Evolutionary conservation across 2,888 invertebrate genomes (phyloP).

Genomic region (Andrena minutula): DNA sequence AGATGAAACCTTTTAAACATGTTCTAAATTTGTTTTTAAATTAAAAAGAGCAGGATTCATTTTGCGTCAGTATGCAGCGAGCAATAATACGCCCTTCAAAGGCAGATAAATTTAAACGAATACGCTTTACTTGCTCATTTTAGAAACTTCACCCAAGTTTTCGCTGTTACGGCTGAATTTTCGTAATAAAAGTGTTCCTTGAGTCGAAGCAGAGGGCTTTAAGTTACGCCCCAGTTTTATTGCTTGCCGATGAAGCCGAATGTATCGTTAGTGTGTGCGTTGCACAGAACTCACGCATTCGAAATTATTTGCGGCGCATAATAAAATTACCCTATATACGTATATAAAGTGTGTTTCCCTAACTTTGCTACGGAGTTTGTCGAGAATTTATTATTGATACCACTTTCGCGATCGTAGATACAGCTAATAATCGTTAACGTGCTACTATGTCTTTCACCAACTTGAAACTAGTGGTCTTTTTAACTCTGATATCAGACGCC

Average conservation of each 20-base stretch:
- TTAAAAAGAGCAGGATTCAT: background rate
- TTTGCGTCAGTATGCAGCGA: too few species aligned
- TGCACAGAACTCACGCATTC: conserved; percentile 6
- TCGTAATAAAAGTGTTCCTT: conserved; percentile 26
- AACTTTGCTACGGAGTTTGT: background rate
- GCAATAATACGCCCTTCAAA: background rate
- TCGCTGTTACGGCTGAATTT: conserved; percentile 15
- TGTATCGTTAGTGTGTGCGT: background rate
- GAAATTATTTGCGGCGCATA: conserved; percentile 18
- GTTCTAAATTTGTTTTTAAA: background rate
- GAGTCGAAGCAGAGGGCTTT: conserved; percentile 14
- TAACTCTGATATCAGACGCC: too few species aligned
- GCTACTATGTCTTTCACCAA: background rate
- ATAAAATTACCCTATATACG: background rate
- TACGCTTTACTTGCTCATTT: background rate
- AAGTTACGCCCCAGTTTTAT: conserved; percentile 42
- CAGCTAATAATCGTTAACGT: background rate
- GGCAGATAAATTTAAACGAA: conserved; percentile 11
- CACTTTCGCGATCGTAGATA: background rate
- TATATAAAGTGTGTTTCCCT: background rate
- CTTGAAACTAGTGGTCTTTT: background rate
- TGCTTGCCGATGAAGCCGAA: conserved; percentile 21
- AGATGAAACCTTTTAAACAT: too few species aligned
- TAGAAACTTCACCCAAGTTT: conserved; percentile 13
- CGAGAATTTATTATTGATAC: background rate